Evolutionary conservation across 2,888 invertebrate genomes (phyloP).

Genomic region (Mechanitis messenoides): DNA sequence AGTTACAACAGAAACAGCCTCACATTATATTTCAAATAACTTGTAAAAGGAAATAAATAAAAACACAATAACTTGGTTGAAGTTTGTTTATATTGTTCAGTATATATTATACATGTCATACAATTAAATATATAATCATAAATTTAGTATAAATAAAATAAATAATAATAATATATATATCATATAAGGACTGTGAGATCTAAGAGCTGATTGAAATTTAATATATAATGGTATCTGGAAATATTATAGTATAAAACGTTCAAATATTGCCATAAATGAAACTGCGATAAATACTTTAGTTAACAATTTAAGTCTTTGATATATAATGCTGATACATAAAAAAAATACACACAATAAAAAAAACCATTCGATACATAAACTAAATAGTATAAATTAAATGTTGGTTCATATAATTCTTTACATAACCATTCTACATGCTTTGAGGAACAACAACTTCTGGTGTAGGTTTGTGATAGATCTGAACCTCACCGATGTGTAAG

Average conservation of each 20-base stretch:
- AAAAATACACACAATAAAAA: conserved; percentile 4
- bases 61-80: too few relatives aligned
- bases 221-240: neutral
- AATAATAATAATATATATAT: neutral
- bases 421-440: neutral
- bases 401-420: neutral
- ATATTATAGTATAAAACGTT: neutral
- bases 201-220: conserved; percentile 1
- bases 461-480: conserved; percentile 71
- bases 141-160: neutral
- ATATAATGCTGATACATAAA: conserved; percentile 4
- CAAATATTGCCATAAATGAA: neutral
- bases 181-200: neutral
- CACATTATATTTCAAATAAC: too few relatives aligned
- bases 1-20: too few relatives aligned
- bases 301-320: conserved; percentile 9
- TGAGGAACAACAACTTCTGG: conserved; percentile 47
- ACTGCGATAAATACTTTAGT: neutral
- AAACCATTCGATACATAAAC: conserved; percentile 6
- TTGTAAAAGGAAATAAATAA: too few relatives aligned
- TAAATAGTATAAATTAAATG: neutral
- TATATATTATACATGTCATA: too few relatives aligned
- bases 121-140: neutral
- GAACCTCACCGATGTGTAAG: conserved; percentile 66
- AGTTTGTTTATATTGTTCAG: too few relatives aligned